Evolutionary conservation across 1,140 invertebrate species (phyloP), one percentile per base, ranked within the genome.

Genomic region (Odontomachus brunneus): DNA sequence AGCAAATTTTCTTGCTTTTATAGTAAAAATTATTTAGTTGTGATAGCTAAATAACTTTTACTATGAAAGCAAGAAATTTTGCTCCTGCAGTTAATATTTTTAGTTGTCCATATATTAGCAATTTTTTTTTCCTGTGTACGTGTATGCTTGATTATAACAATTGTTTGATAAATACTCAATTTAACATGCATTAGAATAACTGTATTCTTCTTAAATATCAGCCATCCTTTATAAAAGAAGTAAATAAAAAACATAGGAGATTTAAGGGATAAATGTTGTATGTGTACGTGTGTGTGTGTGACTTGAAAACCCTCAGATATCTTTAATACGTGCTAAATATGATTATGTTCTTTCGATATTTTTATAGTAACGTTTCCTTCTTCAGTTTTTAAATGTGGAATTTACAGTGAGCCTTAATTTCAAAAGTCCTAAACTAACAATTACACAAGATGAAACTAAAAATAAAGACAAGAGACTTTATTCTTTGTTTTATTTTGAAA

Each of bases 271-370:
- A 93, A 93, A 91, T 91, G 90, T 94, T 93, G n/a, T n/a, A n/a
- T n/a, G n/a, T n/a, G n/a, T n/a, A n/a, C n/a, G n/a, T n/a, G n/a
- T n/a, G n/a, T n/a, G n/a, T n/a, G n/a, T n/a, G n/a, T n/a, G 91
- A 94, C 94, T 94, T 94, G 94, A 96, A 95, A 95, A 96, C 97
- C 96, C 96, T 97, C 97, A 97, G 97, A 97, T 97, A 96, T 97
- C 96, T 97, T 97, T 97, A 97, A 97, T 97, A 96, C 96, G 96
- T 96, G 97, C 97, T 97, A 96, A 95, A 95, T 97, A 95, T 95
- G 95, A 95, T 96, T 96, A 95, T 96, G 94, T 95, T 94, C 93
- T 94, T 94, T 92, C 93, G 92, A 93, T 94, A 94, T 94, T 94
- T 94, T 92, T 92, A 87, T 90, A 91, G 91, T 93, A 90, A 89